Conservation (phyloP, 30 jellyfish, hydroid and myxozoan species). For the Catostylus mosaicus region DNA sequence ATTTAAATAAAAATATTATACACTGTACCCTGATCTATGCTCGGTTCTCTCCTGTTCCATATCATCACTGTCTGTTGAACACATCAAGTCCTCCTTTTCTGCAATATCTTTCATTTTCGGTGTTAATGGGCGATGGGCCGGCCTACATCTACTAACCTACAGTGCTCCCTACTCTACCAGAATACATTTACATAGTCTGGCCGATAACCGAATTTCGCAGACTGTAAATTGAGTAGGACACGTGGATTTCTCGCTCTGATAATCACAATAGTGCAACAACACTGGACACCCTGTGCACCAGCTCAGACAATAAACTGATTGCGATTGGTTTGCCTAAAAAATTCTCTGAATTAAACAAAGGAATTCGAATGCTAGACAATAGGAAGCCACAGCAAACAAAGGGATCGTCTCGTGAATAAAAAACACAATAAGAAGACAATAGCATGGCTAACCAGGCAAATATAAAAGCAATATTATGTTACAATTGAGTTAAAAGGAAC, state of each 20-base stretch:
- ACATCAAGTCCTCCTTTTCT: conserved; percentile 61
- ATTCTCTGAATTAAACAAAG: conserved; percentile 59
- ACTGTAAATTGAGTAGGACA: conserved; percentile 79
- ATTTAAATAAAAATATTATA: conserved; percentile 1
- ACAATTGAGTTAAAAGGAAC: too few relatives aligned
- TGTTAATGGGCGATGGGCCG: conserved; percentile 53
- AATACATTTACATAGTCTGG: conserved; percentile 67
- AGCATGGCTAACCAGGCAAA: background rate
- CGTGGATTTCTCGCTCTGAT: conserved; percentile 96
- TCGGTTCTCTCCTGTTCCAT: conserved; percentile 65
- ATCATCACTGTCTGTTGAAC: conserved; percentile 71
- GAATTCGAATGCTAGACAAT: conserved; percentile 29
- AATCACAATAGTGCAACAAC: conserved; percentile 60
- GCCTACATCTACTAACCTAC: too few relatives aligned
- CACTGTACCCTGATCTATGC: conserved; percentile 59
- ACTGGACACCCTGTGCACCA: conserved; percentile 69
- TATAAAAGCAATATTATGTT: background rate
- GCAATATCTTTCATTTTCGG: conserved; percentile 63
- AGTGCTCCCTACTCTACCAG: conserved; percentile 78
- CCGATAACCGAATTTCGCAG: conserved; percentile 55
- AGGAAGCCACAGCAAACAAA: conserved; percentile 28
- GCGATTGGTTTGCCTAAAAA: conserved; percentile 23
- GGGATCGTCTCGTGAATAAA: background rate
- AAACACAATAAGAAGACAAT: background rate
- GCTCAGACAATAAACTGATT: conserved; percentile 38